Base-by-base conservation (phyloP, 1,140 invertebrate species). In the Phocides pigmalion region DNA sequence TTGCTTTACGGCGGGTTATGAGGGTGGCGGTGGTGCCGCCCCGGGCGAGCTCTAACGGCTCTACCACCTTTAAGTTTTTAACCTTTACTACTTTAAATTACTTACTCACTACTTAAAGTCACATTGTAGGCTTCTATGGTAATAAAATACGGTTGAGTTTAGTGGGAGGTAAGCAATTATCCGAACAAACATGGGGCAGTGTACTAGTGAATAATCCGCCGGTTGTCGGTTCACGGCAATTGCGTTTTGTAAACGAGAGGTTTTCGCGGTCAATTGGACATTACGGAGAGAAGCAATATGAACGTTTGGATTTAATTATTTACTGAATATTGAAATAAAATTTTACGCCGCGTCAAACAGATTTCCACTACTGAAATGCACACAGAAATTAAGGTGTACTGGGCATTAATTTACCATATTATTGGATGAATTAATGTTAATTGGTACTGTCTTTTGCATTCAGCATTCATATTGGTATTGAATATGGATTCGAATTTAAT, bases 171-270 rank as follows among this genome's bases (percentile, higher is more conserved):
- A n/a, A n/a, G n/a, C n/a, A n/a, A n/a, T n/a, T n/a, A 32, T 11
- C 9, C 8, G 3, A 32, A 32, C 9, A 11, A 41, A 41, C 1
- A n/a, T 4, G 15, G 12, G 14, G 3, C 37, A 15, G 37, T 41
- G 3, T 0, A 16, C 14, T 41, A 49, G 46, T 28, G 22, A 49
- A 25, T 49, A 49, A 49, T 28, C 46, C 22, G 20, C 46, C 14
- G 28, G 46, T 49, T 49, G 46, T 20, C 46, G 20, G n/a, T 49
- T 49, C 20, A 49, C 46, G 46, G 19, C 46, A 25, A 49, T 49
- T 28, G 20, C 2, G 46, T 49, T 49, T 49, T 49, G 46, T 28
- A 49, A 49, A 15, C 20, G 46, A 28, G 44, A 12, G n/a, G n/a
- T n/a, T n/a, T 49, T 28, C 20, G 20, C 46, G 46, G 46, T 25